Base-by-base conservation (phyloP, 2,797 vertebrate species). In the Platalea minor region DNA sequence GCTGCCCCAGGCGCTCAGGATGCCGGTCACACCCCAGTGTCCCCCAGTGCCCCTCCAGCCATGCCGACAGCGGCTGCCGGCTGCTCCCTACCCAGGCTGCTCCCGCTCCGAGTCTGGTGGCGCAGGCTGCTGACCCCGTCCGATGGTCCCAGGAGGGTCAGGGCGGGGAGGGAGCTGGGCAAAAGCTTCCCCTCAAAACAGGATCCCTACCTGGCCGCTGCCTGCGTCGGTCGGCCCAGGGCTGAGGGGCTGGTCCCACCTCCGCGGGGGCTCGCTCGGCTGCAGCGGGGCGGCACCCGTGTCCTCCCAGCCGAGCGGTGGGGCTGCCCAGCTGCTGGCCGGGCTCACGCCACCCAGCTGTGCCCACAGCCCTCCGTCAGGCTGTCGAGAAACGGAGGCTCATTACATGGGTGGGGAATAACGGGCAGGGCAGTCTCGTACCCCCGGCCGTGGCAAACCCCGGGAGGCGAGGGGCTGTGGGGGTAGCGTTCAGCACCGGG, bases 171-270 rank as follows among this genome's bases (percentile, higher is more conserved):
- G 59, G 72, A 83, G 72, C 93, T 43, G 64, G 41, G 56, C 64
- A 89, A 83, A 94, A 91, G 31, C 95, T 93, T 90, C 72, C 59
- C 74, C 93, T 95, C 90, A 54, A n/a, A 77, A 39, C 84, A 85
- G 65, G 77, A 82, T 94, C 93, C 95, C 95, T 96, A 94, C 93
- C 93, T 93, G 96, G 93, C 35, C 13, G 77, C 94, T 95, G 96
- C 93, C 95, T 82, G 90, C n/a, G 83, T 94, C 74, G 60, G 80
- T 95, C 4, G 74, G 96, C 80, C 54, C 53, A 2, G 91, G 96
- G 91, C 96, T 96, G 91, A 85, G 96, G 85, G 91, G 91, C 90
- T 95, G 94, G 86, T 93, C 94, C 96, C 93, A 91, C 63, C 88
- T 79, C 84, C 16, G 53, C 11, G 26, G 89, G 74, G 79, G 77